Conservation (phyloP, 2,888 invertebrate species). For the Drymonia ruficornis region DNA sequence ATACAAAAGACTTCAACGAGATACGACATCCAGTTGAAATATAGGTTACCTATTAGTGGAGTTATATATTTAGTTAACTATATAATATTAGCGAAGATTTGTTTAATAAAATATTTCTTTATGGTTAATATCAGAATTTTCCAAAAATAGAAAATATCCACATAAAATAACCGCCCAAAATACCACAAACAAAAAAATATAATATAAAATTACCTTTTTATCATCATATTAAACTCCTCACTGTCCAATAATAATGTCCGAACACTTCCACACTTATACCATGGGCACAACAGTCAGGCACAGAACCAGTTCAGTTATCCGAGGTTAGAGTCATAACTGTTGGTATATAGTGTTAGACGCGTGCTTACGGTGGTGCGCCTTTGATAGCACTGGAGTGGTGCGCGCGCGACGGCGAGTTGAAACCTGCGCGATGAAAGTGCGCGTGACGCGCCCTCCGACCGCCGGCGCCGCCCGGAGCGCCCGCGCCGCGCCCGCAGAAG, state of each 20-base stretch:
- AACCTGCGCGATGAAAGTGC: slow-evolving; percentile 62
- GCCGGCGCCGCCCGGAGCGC: slow-evolving; percentile 32
- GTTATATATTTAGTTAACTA: not conserved
- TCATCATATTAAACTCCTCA: slow-evolving; percentile 56
- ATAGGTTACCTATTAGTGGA: not conserved
- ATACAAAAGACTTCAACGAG: slow-evolving; percentile 53
- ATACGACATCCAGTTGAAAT: not conserved
- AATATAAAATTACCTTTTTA: slow-evolving; percentile 55
- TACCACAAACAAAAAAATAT: not conserved
- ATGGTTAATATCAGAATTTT: not conserved
- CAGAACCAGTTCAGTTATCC: slow-evolving; percentile 44
- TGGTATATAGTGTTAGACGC: slow-evolving; percentile 31
- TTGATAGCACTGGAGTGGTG: slow-evolving; percentile 58
- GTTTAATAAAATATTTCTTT: not conserved
- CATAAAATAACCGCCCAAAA: not conserved
- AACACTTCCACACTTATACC: slow-evolving; percentile 63
- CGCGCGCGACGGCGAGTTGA: slow-evolving; percentile 46
- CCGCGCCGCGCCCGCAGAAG: not conserved
- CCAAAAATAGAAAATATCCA: not conserved
- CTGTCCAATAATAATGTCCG: slow-evolving; percentile 51
- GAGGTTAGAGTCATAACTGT: slow-evolving; percentile 40
- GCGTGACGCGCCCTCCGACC: slow-evolving; percentile 30
- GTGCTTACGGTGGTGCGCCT: slow-evolving; percentile 61
- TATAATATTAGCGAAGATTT: not conserved
- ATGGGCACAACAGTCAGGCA: slow-evolving; percentile 62